Base-by-base conservation (phyloP, 2,888 invertebrate species). In the Temnothorax ravouxi region DNA sequence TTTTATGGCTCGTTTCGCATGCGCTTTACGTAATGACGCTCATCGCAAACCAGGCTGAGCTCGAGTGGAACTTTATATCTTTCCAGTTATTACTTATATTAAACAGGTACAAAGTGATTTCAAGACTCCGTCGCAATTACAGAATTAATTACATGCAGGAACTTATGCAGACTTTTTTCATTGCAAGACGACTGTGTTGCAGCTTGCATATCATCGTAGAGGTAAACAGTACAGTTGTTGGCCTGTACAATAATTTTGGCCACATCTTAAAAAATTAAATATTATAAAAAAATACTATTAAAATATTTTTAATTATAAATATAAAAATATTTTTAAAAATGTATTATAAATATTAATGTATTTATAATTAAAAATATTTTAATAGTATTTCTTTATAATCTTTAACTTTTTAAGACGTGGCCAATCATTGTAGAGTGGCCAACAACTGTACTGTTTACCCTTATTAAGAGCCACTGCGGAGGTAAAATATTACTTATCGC, bases 1-100 rank as follows among this genome's bases (percentile, higher is more conserved):
- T 76, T 76, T 59, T 34, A 64, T n/a, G 9, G 66, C 38, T n/a
- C 18, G 64, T 41, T 38, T 41, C 41, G 15, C 18, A 44, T 71
- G 54, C 18, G 29, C 21, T 56, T 56, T 77, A 18, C 9, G 62
- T 38, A 62, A 62, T 9, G 4, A 34, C 3, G 29, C 6, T 21
- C 18, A 11, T 34, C 34, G 59, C 15, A 15, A 67, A 25, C 44
- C 8, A 6, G 3, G 8, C n/a, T 4, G 0, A 38, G 1, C 11
- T 21, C 3, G n/a, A 34, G 11, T 18, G 13, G 34, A 29, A 18
- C 25, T 9, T 38, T 72, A 18, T 18, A 25, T 25, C 25, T 54
- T 38, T 38, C n/a, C 41, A 41, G 5, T 54, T 56, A 6, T 3
- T 9, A 71, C 6, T 59, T 41, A 25, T 41, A 41, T 21, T 41